These are phyloP conservation scores for Pemphredon lugubris DNA, from an alignment of 2,888 invertebrate genomes.

Conservation along the genomic window DNA sequence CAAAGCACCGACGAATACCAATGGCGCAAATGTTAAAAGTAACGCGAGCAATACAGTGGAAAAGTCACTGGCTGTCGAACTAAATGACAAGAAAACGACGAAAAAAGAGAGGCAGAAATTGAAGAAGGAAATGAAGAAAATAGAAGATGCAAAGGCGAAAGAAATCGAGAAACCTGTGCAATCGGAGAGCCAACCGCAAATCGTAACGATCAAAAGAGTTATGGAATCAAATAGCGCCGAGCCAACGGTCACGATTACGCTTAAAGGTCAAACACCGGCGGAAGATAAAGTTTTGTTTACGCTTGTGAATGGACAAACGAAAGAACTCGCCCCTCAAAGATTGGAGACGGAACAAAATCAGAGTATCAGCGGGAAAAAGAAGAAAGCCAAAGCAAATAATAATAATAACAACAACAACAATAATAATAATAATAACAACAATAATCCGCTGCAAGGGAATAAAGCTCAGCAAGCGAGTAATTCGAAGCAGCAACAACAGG, in stretches of 20 bases:
- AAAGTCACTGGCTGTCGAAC: slow-evolving; percentile 50
- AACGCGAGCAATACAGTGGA: slow-evolving; percentile 21
- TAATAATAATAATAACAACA: slow-evolving; percentile 38
- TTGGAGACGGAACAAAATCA: slow-evolving; percentile 68
- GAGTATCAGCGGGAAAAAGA: slow-evolving; percentile 70
- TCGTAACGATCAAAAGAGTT: slow-evolving; percentile 88
- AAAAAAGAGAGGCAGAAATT: slow-evolving; percentile 78
- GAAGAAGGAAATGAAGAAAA: slow-evolving; percentile 76
- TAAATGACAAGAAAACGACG: slow-evolving; percentile 74
- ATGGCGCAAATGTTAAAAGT: slow-evolving; percentile 39
- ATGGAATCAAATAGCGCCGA: slow-evolving; percentile 86
- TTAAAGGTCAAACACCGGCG: slow-evolving; percentile 88
- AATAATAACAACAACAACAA: slow-evolving; percentile 57
- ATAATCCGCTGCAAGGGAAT: slow-evolving; percentile 60
- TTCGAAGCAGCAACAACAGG: slow-evolving; percentile 60
- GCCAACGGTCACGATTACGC: slow-evolving; percentile 89
- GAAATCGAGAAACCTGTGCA: slow-evolving; percentile 60
- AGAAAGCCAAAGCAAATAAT: slow-evolving; percentile 71
- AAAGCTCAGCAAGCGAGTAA: slow-evolving; percentile 63
- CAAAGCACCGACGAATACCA: slow-evolving; percentile 30
- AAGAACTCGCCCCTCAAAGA: slow-evolving; percentile 68
- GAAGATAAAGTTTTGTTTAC: slow-evolving; percentile 89
- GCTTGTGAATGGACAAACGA: slow-evolving; percentile 84
- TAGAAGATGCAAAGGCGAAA: slow-evolving; percentile 74
- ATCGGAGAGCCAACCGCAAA: slow-evolving; percentile 73